phyloP scores from a whole-genome alignment of 2,888 invertebrate genomes.

The Alentia gelatinosa region DNA sequence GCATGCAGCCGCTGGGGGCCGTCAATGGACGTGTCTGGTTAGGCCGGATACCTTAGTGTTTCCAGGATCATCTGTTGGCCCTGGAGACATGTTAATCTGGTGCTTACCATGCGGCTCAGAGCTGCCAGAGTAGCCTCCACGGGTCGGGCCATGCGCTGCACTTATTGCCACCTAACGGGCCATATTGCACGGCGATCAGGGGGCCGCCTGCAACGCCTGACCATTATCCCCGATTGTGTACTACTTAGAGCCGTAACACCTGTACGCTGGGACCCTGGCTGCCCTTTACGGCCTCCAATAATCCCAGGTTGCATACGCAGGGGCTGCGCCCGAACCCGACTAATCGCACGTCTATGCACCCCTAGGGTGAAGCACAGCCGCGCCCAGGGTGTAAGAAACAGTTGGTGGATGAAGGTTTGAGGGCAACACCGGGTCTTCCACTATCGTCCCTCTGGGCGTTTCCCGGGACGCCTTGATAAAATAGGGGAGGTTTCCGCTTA shows the following conservation, averaged over 20 bases:
- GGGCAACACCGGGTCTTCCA: neutral
- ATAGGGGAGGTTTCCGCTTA: neutral
- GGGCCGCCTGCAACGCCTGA: neutral
- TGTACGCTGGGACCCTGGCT: neutral
- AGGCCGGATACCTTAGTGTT: neutral
- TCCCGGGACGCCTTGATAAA: neutral
- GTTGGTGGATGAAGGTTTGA: neutral
- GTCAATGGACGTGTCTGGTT: neutral
- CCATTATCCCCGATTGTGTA: constrained; percentile 47
- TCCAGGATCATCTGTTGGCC: constrained; percentile 14
- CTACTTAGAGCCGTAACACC: constrained; percentile 21
- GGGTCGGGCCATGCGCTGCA: neutral
- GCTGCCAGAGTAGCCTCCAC: neutral
- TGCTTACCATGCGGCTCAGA: neutral
- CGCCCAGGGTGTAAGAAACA: neutral
- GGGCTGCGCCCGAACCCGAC: neutral
- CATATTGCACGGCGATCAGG: constrained; percentile 18
- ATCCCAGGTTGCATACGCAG: constrained; percentile 1
- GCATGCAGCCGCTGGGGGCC: neutral
- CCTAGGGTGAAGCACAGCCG: neutral
- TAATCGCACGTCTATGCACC: neutral
- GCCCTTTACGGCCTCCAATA: neutral
- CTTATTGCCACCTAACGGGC: constrained; percentile 28
- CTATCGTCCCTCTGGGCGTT: too few species aligned
- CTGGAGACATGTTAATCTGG: constrained; percentile 22